Evolutionary conservation across 2,797 vertebrate genomes (phyloP).

Genomic region (Sphenopsis melanotis): DNA sequence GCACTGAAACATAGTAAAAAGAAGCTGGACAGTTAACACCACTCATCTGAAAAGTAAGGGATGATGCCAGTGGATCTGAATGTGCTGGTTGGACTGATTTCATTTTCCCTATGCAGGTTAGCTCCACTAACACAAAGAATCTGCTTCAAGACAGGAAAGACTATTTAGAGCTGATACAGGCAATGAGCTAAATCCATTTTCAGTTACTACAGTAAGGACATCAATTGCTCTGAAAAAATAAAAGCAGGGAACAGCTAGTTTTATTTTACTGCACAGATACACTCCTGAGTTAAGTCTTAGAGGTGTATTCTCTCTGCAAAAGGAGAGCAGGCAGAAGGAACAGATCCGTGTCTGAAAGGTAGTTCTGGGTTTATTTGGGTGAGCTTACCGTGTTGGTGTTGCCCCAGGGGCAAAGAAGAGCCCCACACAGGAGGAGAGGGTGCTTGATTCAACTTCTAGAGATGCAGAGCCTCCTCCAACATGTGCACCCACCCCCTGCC

Average conservation of each 20-base stretch:
- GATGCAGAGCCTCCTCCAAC: neutral
- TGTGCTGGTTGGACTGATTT: neutral
- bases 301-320: neutral
- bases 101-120: neutral
- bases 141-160: neutral
- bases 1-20: slow-evolving; percentile 12
- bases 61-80: neutral
- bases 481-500: neutral
- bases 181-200: slow-evolving; percentile 9
- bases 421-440: neutral
- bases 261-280: slow-evolving; percentile 23
- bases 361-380: neutral
- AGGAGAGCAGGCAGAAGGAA: neutral
- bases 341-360: neutral
- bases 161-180: neutral
- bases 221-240: neutral
- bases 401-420: neutral
- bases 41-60: neutral
- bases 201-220: slow-evolving; percentile 3
- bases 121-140: neutral
- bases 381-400: neutral
- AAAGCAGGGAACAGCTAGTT: neutral
- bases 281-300: slow-evolving; percentile 5
- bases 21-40: neutral
- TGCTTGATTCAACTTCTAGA: neutral